Evolutionary conservation across 2,113 vertebrate genomes (phyloP).

Genomic region (Excalfactoria chinensis): DNA sequence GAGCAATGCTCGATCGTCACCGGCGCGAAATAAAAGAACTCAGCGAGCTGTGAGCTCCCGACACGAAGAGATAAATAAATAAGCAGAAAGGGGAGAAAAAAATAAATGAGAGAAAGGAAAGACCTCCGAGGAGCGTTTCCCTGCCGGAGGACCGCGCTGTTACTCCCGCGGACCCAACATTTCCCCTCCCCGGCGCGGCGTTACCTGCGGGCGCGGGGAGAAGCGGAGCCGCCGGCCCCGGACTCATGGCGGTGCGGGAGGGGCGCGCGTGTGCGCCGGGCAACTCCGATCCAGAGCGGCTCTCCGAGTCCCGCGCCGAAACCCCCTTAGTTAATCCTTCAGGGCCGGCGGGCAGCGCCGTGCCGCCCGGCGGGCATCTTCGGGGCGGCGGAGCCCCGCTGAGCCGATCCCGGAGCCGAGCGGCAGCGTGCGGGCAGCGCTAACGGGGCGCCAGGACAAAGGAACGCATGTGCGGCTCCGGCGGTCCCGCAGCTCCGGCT

Average conservation of each 20-base stretch:
- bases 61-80: no score
- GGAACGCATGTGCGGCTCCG: conserved; percentile 79
- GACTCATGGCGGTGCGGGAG: conserved; percentile 26
- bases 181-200: no score
- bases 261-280: neutral
- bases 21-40: neutral
- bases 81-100: no score
- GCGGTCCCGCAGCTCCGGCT: no score
- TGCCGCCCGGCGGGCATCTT: neutral
- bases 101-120: no score
- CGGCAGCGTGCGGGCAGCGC: no score
- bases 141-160: no score
- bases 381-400: neutral
- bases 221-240: neutral
- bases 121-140: neutral
- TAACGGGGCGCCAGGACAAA: conserved; percentile 83
- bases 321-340: conserved; percentile 51
- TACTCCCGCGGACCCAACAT: neutral
- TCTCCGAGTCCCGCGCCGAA: conserved; percentile 29
- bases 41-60: neutral
- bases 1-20: neutral
- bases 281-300: conserved; percentile 19
- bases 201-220: conserved; percentile 20
- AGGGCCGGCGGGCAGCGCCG: neutral
- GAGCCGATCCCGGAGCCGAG: no score